Evolutionary conservation across 1,140 invertebrate genomes (phyloP).

Genomic region (Epicauta chinensis): DNA sequence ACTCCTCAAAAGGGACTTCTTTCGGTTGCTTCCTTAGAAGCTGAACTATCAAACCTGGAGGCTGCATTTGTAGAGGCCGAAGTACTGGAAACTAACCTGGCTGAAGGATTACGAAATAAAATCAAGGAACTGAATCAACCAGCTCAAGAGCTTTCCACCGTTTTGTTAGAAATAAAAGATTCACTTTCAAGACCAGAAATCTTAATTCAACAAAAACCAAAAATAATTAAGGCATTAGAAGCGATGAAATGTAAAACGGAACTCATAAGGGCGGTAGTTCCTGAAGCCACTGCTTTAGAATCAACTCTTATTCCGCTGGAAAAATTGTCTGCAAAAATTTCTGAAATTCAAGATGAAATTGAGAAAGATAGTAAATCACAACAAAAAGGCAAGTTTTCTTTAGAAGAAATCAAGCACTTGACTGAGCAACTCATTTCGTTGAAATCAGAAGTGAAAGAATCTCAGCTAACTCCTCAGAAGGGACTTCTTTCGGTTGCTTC

Average conservation of each 20-base stretch:
- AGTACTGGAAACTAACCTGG: background rate
- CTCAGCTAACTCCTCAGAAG: background rate
- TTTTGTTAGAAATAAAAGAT: conserved; percentile 3
- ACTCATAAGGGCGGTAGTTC: too few species aligned
- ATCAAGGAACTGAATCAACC: conserved; percentile 1
- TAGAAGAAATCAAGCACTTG: background rate
- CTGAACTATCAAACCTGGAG: too few species aligned
- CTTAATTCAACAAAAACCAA: background rate
- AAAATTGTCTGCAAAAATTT: conserved; percentile 1
- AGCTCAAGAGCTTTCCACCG: conserved; percentile 2
- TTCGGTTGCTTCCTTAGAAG: too few species aligned
- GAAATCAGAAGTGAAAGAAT: conserved; percentile 1
- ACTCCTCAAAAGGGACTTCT: background rate
- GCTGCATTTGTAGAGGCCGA: background rate
- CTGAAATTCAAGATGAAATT: background rate
- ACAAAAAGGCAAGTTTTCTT: too few species aligned
- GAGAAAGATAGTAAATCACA: background rate
- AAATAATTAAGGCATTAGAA: conserved; percentile 1
- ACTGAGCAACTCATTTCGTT: conserved; percentile 3
- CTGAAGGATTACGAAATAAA: background rate
- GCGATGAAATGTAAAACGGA: conserved; percentile 8
- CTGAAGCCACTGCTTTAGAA: too few species aligned
- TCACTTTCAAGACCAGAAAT: conserved; percentile 5
- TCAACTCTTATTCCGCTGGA: too few species aligned
- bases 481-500: background rate